A percentile compares a stretch with the other conserved stretches of the same genome.
phyloP scores from a whole-genome alignment of 2,113 vertebrate species.

The Neogobius melanostomus region DNA sequence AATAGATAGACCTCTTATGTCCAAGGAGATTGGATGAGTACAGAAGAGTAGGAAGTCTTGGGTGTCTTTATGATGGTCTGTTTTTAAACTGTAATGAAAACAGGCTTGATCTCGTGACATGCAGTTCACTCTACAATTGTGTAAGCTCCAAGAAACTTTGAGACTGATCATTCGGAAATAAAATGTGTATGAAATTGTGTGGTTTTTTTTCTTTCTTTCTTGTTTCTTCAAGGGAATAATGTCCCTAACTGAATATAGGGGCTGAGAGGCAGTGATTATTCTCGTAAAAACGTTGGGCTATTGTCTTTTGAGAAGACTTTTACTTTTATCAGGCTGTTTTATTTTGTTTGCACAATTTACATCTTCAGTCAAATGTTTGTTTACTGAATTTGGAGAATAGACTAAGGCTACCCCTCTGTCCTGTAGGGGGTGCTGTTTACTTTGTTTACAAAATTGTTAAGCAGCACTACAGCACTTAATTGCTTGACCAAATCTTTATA shows the following conservation, averaged over 20 bases:
- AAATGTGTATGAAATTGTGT: constrained; percentile 12
- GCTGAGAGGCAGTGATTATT: no score
- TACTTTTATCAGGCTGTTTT: no score
- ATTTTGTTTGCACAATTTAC: no score
- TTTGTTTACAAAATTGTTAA: neutral
- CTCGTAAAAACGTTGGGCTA: no score
- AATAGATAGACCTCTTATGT: no score
- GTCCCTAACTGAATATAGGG: no score
- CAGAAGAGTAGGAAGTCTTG: constrained; percentile 2
- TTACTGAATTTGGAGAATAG: no score
- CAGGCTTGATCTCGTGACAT: constrained; percentile 51
- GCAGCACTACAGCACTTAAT: neutral
- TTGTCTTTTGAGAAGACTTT: no score
- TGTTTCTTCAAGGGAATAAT: neutral
- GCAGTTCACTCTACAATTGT: constrained; percentile 6
- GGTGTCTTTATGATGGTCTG: constrained; percentile 65
- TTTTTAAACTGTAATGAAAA: constrained; percentile 61
- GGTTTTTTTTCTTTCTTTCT: neutral
- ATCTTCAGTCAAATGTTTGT: no score
- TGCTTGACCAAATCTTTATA: no score
- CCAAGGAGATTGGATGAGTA: neutral
- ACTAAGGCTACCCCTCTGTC: neutral
- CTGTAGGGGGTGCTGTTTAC: constrained; percentile 13
- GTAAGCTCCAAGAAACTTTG: neutral
- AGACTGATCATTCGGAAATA: constrained; percentile 44